These are phyloP conservation scores for Noctua janthina DNA, from an alignment of 2,888 invertebrate species.

Conservation along the genomic window DNA sequence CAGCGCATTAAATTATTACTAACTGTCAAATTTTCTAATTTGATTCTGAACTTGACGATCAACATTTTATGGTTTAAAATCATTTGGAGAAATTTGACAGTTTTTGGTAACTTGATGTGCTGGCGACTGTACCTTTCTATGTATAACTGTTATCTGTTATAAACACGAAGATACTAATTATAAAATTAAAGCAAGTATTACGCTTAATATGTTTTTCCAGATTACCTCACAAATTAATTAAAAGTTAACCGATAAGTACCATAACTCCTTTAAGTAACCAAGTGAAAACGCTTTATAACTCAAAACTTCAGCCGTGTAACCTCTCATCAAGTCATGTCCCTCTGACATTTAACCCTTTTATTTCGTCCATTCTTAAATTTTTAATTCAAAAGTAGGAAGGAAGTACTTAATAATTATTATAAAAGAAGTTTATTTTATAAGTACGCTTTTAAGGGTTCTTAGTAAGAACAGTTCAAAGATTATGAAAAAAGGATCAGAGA, in stretches of 20 bases:
- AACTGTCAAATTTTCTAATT: too few relatives aligned
- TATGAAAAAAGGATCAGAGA: slow-evolving; percentile 13
- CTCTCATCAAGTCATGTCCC: slow-evolving; percentile 34
- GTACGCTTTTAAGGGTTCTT: slow-evolving; percentile 32
- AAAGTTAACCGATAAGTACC: slow-evolving; percentile 42
- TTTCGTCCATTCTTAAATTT: slow-evolving; percentile 21
- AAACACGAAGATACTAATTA: background rate
- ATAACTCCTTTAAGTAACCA: slow-evolving; percentile 30
- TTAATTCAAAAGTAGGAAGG: slow-evolving; percentile 21
- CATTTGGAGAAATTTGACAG: too few relatives aligned
- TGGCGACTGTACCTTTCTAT: too few relatives aligned
- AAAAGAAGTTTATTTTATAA: slow-evolving; percentile 56
- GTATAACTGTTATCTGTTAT: too few relatives aligned
- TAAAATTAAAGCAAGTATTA: background rate
- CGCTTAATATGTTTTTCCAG: background rate
- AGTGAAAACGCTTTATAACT: slow-evolving; percentile 34
- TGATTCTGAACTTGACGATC: too few relatives aligned
- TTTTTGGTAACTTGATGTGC: too few relatives aligned
- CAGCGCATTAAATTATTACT: too few relatives aligned
- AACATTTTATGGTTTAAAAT: too few relatives aligned
- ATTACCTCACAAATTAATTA: slow-evolving; percentile 36
- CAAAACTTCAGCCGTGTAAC: slow-evolving; percentile 26
- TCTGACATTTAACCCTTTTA: slow-evolving; percentile 43
- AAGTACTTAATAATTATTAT: slow-evolving; percentile 45
- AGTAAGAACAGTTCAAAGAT: slow-evolving; percentile 22